A percentile compares a stretch with the other conserved stretches of the same genome.
These are phyloP conservation scores for Lepidocyrtoides sp. DNA, from an alignment of 2,888 invertebrate genomes.

Conservation along the genomic window DNA sequence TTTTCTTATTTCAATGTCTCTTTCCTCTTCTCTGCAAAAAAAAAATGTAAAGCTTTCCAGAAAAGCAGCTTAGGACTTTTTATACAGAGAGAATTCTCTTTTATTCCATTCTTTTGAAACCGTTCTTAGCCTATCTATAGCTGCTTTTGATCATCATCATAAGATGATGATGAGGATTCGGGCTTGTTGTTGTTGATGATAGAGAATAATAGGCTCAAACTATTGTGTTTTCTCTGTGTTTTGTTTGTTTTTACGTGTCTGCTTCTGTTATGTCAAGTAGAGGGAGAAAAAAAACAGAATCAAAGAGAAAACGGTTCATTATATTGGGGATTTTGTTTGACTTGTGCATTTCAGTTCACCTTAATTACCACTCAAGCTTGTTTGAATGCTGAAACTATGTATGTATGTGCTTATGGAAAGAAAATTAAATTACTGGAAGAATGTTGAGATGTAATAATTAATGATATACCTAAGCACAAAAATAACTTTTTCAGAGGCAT, in stretches of 20 bases:
- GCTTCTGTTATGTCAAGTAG: slow-evolving; percentile 5
- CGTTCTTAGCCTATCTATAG: slow-evolving; percentile 53
- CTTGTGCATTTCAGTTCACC: background rate
- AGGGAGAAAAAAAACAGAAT: slow-evolving; percentile 4
- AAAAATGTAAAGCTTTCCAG: slow-evolving; percentile 76
- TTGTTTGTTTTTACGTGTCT: slow-evolving; percentile 59
- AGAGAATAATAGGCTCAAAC: slow-evolving; percentile 70
- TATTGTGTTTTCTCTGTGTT: slow-evolving; percentile 51
- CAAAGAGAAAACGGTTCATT: slow-evolving; percentile 20
- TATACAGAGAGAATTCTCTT: slow-evolving; percentile 38
- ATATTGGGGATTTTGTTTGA: slow-evolving; percentile 11
- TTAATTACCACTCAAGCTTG: slow-evolving; percentile 22
- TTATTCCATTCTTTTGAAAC: slow-evolving; percentile 63
- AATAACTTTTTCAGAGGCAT: background rate
- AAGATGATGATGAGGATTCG: slow-evolving; percentile 66
- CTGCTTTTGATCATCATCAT: slow-evolving; percentile 70
- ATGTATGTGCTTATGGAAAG: no score
- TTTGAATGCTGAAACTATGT: background rate
- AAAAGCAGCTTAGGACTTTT: slow-evolving; percentile 75
- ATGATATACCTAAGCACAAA: background rate
- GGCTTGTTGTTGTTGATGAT: slow-evolving; percentile 60
- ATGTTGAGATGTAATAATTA: background rate
- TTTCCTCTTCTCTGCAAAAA: slow-evolving; percentile 54
- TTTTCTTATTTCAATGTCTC: slow-evolving; percentile 38
- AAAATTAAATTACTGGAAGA: background rate